phyloP scores from a whole-genome alignment of 2,888 invertebrate genomes.

The Drosophila helvetica region DNA sequence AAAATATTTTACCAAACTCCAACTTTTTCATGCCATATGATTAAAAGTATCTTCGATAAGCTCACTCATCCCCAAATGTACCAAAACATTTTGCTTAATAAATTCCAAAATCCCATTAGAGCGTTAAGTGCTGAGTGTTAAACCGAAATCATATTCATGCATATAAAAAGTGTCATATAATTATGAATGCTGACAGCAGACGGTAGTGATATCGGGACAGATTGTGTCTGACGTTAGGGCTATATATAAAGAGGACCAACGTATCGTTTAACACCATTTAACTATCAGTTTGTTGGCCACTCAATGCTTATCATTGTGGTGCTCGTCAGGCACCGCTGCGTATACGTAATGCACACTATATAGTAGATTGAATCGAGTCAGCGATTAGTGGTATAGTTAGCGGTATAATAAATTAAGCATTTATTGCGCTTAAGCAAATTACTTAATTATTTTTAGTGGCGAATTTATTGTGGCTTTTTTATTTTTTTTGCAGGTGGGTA shows the following conservation, averaged over 20 bases:
- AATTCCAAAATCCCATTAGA: not conserved
- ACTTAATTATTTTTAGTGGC: constrained; percentile 1
- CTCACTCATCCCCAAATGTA: not conserved
- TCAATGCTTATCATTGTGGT: constrained; percentile 31
- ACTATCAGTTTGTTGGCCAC: constrained; percentile 42
- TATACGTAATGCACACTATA: constrained; percentile 49
- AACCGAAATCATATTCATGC: constrained; percentile 3
- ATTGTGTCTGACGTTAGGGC: not conserved
- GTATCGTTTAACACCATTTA: constrained; percentile 57
- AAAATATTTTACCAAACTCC: no score
- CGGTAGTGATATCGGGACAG: constrained; percentile 18
- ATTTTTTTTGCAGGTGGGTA: constrained; percentile 8
- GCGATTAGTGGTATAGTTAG: not conserved
- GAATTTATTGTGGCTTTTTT: not conserved
- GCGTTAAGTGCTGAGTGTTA: not conserved
- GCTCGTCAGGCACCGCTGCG: constrained; percentile 57
- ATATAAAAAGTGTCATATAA: not conserved
- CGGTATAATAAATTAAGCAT: constrained; percentile 20
- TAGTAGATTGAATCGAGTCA: not conserved
- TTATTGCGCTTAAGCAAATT: constrained; percentile 31
- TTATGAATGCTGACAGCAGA: constrained; percentile 12
- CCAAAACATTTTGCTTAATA: no score
- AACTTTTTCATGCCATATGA: no score
- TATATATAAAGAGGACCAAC: constrained; percentile 16
- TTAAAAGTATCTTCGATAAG: not conserved